These are phyloP conservation scores for Diglossa cyanea DNA, from an alignment of 2,797 vertebrate genomes.

Conservation along the genomic window DNA sequence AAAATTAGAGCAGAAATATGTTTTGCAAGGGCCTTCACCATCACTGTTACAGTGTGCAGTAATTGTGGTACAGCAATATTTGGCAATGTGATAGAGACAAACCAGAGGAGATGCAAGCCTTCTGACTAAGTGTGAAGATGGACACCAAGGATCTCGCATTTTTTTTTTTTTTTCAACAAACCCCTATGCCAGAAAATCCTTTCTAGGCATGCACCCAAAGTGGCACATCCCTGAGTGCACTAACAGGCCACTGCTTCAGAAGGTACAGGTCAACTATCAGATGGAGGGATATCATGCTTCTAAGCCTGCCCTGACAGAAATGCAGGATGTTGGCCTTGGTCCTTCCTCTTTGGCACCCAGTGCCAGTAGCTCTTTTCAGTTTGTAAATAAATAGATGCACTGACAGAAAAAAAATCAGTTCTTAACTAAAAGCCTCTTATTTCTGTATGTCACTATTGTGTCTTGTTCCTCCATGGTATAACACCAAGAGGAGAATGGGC, in stretches of 20 bases:
- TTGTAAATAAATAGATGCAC: background rate
- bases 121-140: background rate
- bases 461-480: background rate
- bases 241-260: background rate
- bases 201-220: background rate
- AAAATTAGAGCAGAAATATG: background rate
- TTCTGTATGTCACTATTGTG: background rate
- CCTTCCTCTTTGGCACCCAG: background rate
- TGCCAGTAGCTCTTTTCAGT: background rate
- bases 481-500: background rate
- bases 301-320: background rate
- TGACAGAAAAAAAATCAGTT: background rate
- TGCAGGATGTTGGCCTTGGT: background rate
- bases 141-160: background rate
- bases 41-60: background rate
- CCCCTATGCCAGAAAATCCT: background rate
- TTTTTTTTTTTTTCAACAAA: background rate
- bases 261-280: background rate
- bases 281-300: background rate
- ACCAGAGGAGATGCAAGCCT: background rate
- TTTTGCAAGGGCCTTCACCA: background rate
- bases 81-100: background rate
- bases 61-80: rapidly evolving
- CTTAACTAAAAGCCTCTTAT: background rate
- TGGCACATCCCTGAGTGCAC: background rate